Evolutionary conservation across 2,888 invertebrate genomes (phyloP).

Genomic region (Lasius platythorax): DNA sequence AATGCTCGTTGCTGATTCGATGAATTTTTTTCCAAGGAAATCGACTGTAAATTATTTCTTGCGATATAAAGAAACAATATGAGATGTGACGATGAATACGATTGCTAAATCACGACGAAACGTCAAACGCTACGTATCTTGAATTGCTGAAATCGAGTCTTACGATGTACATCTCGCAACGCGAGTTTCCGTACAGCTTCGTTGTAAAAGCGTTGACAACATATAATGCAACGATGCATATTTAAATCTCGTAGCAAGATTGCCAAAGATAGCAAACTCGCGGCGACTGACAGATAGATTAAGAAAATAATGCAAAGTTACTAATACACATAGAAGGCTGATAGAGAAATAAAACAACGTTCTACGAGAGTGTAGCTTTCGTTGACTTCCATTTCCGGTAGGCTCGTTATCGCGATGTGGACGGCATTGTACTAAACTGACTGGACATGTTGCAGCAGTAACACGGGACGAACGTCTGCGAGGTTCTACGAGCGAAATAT

Average conservation of each 20-base stretch:
- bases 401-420: conserved; percentile 80
- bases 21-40: conserved; percentile 19
- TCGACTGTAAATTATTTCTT: neutral
- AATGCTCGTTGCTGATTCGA: conserved; percentile 7
- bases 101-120: neutral
- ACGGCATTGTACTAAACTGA: conserved; percentile 83
- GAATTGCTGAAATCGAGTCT: neutral
- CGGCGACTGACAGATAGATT: neutral
- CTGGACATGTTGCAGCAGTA: conserved; percentile 82
- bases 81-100: neutral
- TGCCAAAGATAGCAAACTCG: neutral
- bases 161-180: neutral
- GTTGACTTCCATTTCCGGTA: conserved; percentile 68
- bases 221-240: neutral
- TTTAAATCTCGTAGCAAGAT: neutral
- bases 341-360: conserved; percentile 45
- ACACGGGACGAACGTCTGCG: conserved; percentile 76
- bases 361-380: conserved; percentile 63
- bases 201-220: conserved; percentile 15
- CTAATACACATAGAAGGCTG: conserved; percentile 30
- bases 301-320: conserved; percentile 37
- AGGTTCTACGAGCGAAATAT: conserved; percentile 69
- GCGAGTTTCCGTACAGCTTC: conserved; percentile 6
- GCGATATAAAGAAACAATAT: neutral
- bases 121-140: neutral